A percentile compares a stretch with the other conserved stretches of the same genome.
phyloP scores from a whole-genome alignment of 2,113 vertebrate species.

The Siniperca chuatsi region DNA sequence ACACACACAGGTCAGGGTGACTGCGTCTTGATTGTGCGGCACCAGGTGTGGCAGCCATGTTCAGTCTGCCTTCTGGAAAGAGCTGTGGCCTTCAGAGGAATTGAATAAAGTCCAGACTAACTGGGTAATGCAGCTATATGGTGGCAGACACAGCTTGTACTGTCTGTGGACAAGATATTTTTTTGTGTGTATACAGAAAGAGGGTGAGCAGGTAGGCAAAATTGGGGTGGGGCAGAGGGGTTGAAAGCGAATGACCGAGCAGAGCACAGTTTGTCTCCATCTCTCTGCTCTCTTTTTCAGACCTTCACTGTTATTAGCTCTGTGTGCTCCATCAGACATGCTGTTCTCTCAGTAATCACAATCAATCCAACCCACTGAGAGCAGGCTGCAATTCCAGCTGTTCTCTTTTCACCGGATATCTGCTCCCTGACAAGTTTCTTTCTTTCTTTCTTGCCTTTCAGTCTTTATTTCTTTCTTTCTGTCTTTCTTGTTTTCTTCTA shows the following conservation, averaged over 20 bases:
- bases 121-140: slow-evolving; percentile 29
- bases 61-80: slow-evolving; percentile 41
- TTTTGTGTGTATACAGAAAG: background rate
- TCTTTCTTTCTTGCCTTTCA: slow-evolving; percentile 8
- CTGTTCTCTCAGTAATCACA: slow-evolving; percentile 72
- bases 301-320: slow-evolving; percentile 59
- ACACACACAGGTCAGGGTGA: slow-evolving; percentile 7
- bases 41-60: slow-evolving; percentile 48
- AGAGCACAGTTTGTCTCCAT: background rate
- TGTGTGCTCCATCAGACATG: slow-evolving; percentile 59
- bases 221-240: background rate
- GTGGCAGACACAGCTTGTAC: background rate
- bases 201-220: slow-evolving; percentile 1
- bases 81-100: slow-evolving; percentile 33
- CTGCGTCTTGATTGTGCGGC: slow-evolving; percentile 17
- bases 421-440: slow-evolving; percentile 16
- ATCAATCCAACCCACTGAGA: slow-evolving; percentile 65
- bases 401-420: slow-evolving; percentile 35
- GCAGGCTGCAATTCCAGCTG: slow-evolving; percentile 47
- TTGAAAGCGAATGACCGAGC: slow-evolving; percentile 28
- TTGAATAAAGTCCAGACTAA: slow-evolving; percentile 49
- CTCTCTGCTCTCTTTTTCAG: slow-evolving; percentile 26
- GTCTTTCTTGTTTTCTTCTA: background rate
- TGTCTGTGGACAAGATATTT: background rate
- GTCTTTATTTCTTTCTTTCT: background rate